Percentiles rank a stretch among this genome's conserved stretches.
Conservation (phyloP, 2,113 vertebrate species). For the Laticauda colubrina region DNA sequence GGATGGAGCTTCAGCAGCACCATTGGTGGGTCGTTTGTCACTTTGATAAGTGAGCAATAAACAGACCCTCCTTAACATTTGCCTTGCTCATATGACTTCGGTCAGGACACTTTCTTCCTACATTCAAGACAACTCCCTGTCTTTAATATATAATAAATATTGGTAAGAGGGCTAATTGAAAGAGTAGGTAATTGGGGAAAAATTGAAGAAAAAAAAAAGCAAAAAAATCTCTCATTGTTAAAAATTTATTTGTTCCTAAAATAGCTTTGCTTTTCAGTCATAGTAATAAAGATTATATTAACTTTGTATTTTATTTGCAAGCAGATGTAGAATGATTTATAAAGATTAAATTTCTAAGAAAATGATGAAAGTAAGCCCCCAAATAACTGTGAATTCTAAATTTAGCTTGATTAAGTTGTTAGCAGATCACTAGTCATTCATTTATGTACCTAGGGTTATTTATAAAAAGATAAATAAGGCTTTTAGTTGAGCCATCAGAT, state of each 20-base stretch:
- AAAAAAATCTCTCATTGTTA: not conserved
- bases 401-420: not conserved
- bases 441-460: not conserved
- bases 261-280: not conserved
- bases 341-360: not conserved
- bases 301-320: not conserved
- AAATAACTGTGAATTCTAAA: not conserved
- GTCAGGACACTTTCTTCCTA: not conserved
- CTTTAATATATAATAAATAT: not conserved
- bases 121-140: too few species aligned
- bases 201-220: not conserved
- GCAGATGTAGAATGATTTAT: not conserved
- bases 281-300: not conserved
- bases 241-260: not conserved
- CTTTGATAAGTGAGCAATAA: not conserved
- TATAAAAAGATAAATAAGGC: constrained; percentile 7
- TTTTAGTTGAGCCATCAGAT: constrained; percentile 12
- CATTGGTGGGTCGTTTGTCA: not conserved
- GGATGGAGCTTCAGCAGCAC: not conserved
- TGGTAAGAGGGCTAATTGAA: not conserved
- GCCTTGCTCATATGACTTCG: not conserved
- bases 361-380: not conserved
- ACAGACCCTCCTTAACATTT: not conserved
- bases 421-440: not conserved
- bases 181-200: not conserved